Evolutionary conservation across 2,888 invertebrate species (phyloP).

Genomic region (Ypsolopha scabrella): DNA sequence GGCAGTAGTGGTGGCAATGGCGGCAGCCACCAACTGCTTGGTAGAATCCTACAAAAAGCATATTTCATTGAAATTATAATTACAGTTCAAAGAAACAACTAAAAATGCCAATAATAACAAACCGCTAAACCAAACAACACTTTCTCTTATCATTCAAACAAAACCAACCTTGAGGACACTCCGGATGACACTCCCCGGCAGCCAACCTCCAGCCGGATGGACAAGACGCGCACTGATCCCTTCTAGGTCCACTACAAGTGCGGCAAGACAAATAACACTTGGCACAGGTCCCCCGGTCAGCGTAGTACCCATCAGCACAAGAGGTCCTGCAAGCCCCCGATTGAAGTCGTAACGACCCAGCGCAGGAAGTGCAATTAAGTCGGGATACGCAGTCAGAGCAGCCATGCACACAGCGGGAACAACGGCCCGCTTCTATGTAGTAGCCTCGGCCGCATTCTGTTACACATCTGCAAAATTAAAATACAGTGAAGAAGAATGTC

Average conservation of each 20-base stretch:
- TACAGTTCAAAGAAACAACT: no score
- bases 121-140: no score
- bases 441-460: constrained; percentile 81
- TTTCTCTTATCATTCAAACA: no score
- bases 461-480: constrained; percentile 72
- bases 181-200: constrained; percentile 86
- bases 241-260: constrained; percentile 86
- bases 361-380: constrained; percentile 84
- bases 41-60: constrained; percentile 72
- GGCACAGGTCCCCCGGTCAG: constrained; percentile 84
- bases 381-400: constrained; percentile 83
- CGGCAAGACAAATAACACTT: constrained; percentile 88
- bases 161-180: constrained; percentile 79
- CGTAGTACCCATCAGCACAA: constrained; percentile 84
- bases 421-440: constrained; percentile 79
- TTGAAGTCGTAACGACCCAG: constrained; percentile 81
- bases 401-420: constrained; percentile 84
- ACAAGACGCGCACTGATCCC: constrained; percentile 88
- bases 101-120: no score
- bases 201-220: constrained; percentile 84
- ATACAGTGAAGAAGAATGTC: no score
- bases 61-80: background rate
- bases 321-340: constrained; percentile 86
- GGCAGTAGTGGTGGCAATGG: constrained; percentile 90
- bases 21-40: constrained; percentile 85